Evolutionary conservation across 1,140 invertebrate species (phyloP), one percentile per base, ranked within the genome.

Genomic region (Plutomurus gul): DNA sequence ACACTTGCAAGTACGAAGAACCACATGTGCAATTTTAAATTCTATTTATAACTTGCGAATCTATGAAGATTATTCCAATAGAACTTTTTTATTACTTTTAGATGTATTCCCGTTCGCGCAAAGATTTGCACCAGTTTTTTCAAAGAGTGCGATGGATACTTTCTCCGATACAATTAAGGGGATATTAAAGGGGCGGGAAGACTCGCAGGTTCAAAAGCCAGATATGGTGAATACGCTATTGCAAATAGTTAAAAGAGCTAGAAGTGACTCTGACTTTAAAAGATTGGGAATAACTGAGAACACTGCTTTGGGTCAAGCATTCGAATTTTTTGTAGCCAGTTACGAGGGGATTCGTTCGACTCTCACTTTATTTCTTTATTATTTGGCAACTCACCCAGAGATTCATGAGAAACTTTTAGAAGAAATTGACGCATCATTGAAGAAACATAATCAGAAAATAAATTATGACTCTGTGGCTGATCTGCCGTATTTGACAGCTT

Each of bases 261-360:
- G 39, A 11, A 71, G 43, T 2, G 78, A 56, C 18, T 18, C 36
- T 18, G 78, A 82, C 0, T 77, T 65, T 49, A 74, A 75, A 51
- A 20, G 65, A 39, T 39, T 81, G 10, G 74, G 75, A 36, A 81
- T 82, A 3, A 78, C 70, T 0, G 70, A 83, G 46, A 47, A 37
- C 20, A 81, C 84, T 16, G 33, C 84, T 2, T 10, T 84, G 18
- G 80, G 46, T 0, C 84, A 85, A 49, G 80, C 81, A 10, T 47
- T 85, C 20, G 43, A 84, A 4, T 85, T 85, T 74, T 81, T 85
- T 16, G 10, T 84, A 25, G 84, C 83, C 5, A 84, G 82, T 82
- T 76, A 79, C 80, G 18, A 84, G 79, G 8, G 43, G 79, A 0
- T 77, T 73, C 2, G 65, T 46, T 0, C 27, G 81, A 20, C 16